Evolutionary conservation across 92 coral and sea anemone species (phyloP).

Genomic region (Phenganax marumi): DNA sequence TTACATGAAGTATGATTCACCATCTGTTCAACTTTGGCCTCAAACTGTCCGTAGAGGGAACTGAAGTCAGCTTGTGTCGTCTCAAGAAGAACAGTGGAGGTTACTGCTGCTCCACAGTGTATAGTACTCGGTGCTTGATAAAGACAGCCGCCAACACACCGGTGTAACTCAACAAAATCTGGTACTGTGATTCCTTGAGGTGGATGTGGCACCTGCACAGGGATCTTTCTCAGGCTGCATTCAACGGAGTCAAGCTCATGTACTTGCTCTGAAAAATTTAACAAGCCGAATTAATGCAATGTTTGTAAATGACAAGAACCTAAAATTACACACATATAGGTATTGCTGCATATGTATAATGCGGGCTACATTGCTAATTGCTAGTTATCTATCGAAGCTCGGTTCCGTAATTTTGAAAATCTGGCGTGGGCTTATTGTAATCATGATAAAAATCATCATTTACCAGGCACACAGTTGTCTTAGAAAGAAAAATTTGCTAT

Average conservation of each 20-base stretch:
- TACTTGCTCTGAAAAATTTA: not conserved
- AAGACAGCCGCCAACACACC: constrained; percentile 8
- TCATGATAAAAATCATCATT: no score
- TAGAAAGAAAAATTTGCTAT: no score
- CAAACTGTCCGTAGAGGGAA: not conserved
- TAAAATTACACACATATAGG: not conserved
- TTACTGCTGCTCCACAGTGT: not conserved
- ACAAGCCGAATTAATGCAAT: not conserved
- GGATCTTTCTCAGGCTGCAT: not conserved
- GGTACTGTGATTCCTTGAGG: not conserved
- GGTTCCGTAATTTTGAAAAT: no score
- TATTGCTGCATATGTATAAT: not conserved
- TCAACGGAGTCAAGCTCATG: not conserved
- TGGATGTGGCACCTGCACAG: constrained; percentile 17
- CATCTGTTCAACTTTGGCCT: not conserved
- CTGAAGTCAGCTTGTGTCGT: not conserved
- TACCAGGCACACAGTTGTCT: no score
- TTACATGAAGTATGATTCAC: constrained; percentile 29
- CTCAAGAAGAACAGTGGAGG: not conserved
- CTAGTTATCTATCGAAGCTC: no score
- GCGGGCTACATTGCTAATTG: no score
- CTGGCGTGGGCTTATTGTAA: no score
- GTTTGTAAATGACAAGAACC: not conserved
- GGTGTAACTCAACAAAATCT: not conserved
- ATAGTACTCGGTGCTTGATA: not conserved